Conservation (phyloP, 2,113 vertebrate genomes). For the Xyliphius kryptos region DNA sequence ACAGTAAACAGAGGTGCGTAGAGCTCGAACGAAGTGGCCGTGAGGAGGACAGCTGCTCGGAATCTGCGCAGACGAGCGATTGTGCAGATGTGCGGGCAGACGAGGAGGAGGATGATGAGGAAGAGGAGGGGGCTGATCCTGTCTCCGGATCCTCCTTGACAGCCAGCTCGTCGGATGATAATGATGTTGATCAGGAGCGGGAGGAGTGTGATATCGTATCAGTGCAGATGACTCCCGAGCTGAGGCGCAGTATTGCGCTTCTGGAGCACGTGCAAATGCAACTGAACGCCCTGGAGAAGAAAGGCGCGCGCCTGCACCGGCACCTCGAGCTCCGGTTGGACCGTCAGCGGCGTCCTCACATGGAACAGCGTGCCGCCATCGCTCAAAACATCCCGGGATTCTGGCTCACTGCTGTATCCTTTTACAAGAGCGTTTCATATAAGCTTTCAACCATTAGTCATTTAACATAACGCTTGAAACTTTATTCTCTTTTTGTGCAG, state of each 20-base stretch:
- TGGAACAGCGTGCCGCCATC: conserved; percentile 77
- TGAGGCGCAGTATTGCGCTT: conserved; percentile 73
- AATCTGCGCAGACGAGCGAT: no score
- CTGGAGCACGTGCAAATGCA: conserved; percentile 79
- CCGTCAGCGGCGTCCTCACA: conserved; percentile 74
- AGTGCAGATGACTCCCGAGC: conserved; percentile 72
- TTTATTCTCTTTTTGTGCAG: no score
- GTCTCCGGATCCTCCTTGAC: conserved; percentile 60
- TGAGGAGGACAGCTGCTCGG: conserved; percentile 61
- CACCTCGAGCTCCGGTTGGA: conserved; percentile 75
- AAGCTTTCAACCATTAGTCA: no score
- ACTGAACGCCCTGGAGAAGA: conserved; percentile 77
- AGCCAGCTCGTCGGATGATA: conserved; percentile 63
- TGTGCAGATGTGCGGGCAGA: conserved; percentile 33
- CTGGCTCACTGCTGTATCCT: conserved; percentile 92
- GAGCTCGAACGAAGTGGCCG: conserved; percentile 24
- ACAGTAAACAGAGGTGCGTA: no score
- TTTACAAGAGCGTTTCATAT: neutral
- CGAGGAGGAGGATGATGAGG: conserved; percentile 51
- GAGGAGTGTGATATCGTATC: conserved; percentile 73
- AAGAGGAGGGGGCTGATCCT: conserved; percentile 52
- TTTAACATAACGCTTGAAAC: no score
- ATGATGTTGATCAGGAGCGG: conserved; percentile 68
- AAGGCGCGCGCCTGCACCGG: conserved; percentile 76
- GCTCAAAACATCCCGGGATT: conserved; percentile 81